Evolutionary conservation across 2,888 invertebrate species (phyloP), one percentile per base, ranked within the genome.

Genomic region (Megastigmus dorsalis): DNA sequence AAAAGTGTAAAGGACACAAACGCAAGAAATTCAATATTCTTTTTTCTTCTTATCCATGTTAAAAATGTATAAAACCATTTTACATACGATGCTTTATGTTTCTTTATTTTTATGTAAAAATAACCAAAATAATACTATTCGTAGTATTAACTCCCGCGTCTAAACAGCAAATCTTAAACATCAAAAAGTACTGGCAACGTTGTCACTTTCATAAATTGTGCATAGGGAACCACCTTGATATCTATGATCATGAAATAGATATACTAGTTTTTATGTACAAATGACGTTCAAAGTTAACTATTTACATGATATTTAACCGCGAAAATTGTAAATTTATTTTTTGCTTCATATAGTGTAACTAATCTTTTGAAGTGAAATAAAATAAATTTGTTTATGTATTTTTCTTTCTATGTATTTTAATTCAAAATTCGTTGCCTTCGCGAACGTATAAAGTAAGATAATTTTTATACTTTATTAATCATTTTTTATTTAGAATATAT

Each of bases 381-480:
- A 55, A 52, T 20, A 41, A 18, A 63, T 55, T 23, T 70, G 13
- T 38, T 48, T 70, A 43, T 7, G 10, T 45, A 15, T 45, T 54
- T 54, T 60, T 62, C 28, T 48, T 9, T 18, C n/a, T 23, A 26
- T 60, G 6, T 43, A 67, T 52, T 54, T 54, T 50, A 45, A 15
- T 7, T 48, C 36, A 50, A 45, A 50, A 50, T 59, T 62, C 23
- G 45, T 9, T 54, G 54, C 15, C 23, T 62, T 23, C 33, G 23
- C 23, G n/a, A n/a, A n/a, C n/a, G n/a, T n/a, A n/a, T 57, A 30
- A 60, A 30, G 45, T 65, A 54, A 18, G 26, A 50, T 50, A 36
- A 48, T 48, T 59, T 72, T 70, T 26, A 3, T 54, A 54, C 9
- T 65, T 52, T 43, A 30, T 23, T 43, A n/a, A n/a, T n/a, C n/a